Conservation (phyloP, 2,888 invertebrate species). For the Zootermopsis nevadensis region DNA sequence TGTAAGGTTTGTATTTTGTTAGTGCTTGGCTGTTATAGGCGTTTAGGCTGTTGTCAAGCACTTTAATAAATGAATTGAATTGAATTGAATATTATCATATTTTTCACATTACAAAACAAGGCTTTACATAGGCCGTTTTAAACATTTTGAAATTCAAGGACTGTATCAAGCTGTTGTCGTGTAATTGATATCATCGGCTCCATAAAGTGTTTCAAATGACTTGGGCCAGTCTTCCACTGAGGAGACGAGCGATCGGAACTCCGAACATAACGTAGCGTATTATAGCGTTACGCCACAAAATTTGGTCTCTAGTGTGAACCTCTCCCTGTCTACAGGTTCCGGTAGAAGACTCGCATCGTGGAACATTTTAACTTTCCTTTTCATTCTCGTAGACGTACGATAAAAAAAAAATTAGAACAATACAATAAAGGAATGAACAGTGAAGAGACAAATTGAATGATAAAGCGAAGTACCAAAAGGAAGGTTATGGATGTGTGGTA, state of each 20-base stretch:
- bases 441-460: constrained; percentile 14
- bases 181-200: not conserved
- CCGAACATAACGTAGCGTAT: not conserved
- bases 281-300: constrained; percentile 16
- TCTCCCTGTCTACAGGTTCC: not conserved
- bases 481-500: not conserved
- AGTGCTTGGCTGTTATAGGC: too few species aligned
- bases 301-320: not conserved
- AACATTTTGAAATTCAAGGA: not conserved
- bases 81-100: too few species aligned
- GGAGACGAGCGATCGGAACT: not conserved
- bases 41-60: too few species aligned
- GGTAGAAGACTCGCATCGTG: not conserved
- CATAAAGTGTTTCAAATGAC: not conserved
- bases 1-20: too few species aligned
- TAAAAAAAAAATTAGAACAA: constrained; percentile 20
- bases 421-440: not conserved
- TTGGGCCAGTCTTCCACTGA: not conserved
- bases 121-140: not conserved
- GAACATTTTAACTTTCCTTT: not conserved
- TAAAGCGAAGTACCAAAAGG: not conserved
- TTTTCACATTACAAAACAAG: not conserved
- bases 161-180: not conserved
- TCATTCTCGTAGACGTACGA: not conserved
- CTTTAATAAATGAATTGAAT: too few species aligned